Percentiles rank a stretch among this genome's conserved stretches.
Conservation (phyloP, 2,888 invertebrate species). For the Teinopalpus imperialis region DNA sequence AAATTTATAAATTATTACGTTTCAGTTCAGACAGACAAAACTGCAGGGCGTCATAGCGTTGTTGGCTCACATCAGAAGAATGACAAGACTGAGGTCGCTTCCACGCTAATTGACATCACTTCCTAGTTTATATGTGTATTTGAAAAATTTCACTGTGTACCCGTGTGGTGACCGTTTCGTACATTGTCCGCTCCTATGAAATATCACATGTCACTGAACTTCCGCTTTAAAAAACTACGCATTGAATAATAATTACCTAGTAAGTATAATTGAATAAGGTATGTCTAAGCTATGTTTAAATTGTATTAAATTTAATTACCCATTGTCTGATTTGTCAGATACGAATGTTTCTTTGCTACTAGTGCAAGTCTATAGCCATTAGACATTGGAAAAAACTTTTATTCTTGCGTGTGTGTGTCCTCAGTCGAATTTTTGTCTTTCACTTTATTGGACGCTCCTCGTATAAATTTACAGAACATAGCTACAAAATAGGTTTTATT, state of each 20-base stretch:
- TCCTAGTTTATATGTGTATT: conserved; percentile 65
- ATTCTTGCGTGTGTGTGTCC: no score
- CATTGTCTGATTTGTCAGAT: conserved; percentile 13
- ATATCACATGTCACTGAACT: neutral
- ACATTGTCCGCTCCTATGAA: conserved; percentile 42
- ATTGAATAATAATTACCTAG: conserved; percentile 18
- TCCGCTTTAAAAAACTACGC: conserved; percentile 16
- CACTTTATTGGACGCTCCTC: no score
- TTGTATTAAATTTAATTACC: conserved; percentile 16
- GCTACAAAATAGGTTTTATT: no score
- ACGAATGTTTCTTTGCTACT: no score
- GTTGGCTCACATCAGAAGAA: conserved; percentile 68
- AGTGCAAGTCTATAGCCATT: no score
- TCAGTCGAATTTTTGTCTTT: no score
- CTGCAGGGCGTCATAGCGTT: conserved; percentile 55
- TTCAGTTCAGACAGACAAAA: conserved; percentile 49
- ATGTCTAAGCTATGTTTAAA: conserved; percentile 25
- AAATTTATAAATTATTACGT: no score
- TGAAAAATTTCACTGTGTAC: conserved; percentile 58
- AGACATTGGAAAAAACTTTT: no score
- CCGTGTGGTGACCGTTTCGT: conserved; percentile 48
- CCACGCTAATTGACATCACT: conserved; percentile 62
- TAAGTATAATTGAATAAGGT: conserved; percentile 24
- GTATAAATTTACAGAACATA: no score
- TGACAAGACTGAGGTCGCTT: conserved; percentile 79